A percentile compares a stretch with the other conserved stretches of the same genome.
phyloP scores from a whole-genome alignment of 2,888 invertebrate species.

The Scaptomyza polygonia region DNA sequence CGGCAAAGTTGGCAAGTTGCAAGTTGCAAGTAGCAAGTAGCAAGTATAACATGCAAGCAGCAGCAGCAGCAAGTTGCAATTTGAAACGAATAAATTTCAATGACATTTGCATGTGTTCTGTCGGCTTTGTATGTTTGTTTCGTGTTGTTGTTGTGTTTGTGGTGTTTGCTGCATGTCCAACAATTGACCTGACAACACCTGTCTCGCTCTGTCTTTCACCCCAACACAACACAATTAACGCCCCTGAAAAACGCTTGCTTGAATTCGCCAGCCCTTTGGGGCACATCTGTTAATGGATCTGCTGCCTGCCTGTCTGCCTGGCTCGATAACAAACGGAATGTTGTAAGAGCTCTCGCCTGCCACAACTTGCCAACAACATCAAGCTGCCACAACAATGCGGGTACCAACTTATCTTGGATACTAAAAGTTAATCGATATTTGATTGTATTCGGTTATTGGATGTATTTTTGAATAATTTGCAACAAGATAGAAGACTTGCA shows the following conservation, averaged over 20 bases:
- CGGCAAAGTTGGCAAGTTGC: conserved; percentile 1
- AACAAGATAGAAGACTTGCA: no score
- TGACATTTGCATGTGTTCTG: conserved; percentile 38
- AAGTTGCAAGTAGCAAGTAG: conserved; percentile 10
- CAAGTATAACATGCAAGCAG: no score
- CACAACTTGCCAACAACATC: background rate
- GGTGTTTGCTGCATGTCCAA: conserved; percentile 35
- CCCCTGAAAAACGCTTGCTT: conserved; percentile 22
- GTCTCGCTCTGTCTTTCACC: background rate
- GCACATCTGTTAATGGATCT: conserved; percentile 14
- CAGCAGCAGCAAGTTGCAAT: conserved; percentile 23
- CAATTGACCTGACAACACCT: conserved; percentile 39
- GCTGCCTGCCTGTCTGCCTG: background rate
- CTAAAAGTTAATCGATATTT: background rate
- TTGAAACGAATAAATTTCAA: conserved; percentile 39
- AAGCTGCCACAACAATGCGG: conserved; percentile 6
- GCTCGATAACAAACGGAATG: no score
- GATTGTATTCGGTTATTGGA: background rate
- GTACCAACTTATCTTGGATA: background rate
- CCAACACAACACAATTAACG: conserved; percentile 40
- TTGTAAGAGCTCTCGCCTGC: background rate
- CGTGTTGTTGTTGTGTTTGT: conserved; percentile 5
- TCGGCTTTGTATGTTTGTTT: background rate
- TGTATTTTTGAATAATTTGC: background rate
- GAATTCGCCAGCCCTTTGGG: conserved; percentile 11